Base-by-base conservation (phyloP, 2,888 invertebrate species). In the Leucania comma region DNA sequence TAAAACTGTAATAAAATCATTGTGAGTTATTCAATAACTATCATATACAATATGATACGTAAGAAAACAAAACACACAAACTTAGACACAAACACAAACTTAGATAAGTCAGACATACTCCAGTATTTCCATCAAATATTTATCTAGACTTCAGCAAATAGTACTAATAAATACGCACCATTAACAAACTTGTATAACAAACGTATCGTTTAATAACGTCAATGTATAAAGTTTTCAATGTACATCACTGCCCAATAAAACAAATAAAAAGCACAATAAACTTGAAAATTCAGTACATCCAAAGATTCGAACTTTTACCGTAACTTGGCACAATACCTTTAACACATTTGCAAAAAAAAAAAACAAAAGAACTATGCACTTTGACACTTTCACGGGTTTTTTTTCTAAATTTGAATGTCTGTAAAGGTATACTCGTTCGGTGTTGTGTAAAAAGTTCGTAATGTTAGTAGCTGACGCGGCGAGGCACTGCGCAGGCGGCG, bases 301-400 rank as follows among this genome's bases (percentile, higher is more conserved):
- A 87, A 88, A 86, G 80, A 80, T 86, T 81, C 83, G 89, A 93
- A 93, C 92, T 92, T 92, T 91, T 92, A 90, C 90, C 91, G 90
- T 89, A 92, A 91, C 90, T 90, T 93, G 90, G 90, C 92, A 93
- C 93, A 72, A 89, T 92, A 92, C 89, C 88, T 86, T 81, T 75
- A 85, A 74, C 90, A 91, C 90, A 86, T 75, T 81, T 81, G 78
- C 65, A 75, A 65, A 63, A 75, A 69, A 70, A 73, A 72, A 65
- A 72, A 65, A 50, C 63, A 71, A 65, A 59, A 65, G 78, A 84
- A 87, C 80, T 84, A 79, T 85, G 76, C 90, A 90, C 90, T 88
- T 77, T 82, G 86, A 86, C 90, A 90, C 90, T 87, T 75, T 76
- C 88, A 87, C 89, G 84, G 53, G 66, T 78, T 80, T 73, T 70